Conservation (phyloP, 1,140 invertebrate species). For the Coenobita brevimanus region DNA sequence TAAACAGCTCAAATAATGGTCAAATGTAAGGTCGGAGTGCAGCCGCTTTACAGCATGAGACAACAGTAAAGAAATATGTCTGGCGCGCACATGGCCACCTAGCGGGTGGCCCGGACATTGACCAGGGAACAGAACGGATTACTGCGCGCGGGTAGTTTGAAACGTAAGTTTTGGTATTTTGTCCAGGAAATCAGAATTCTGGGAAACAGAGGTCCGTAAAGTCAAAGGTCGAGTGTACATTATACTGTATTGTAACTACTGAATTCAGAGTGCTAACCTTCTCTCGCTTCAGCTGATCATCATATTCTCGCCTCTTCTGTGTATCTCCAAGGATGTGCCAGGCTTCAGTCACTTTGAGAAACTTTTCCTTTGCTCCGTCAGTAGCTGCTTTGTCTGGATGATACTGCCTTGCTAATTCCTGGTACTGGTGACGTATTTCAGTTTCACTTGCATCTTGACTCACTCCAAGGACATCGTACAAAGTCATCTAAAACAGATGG, state of each 20-base stretch:
- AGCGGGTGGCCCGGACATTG: too few species aligned
- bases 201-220: too few species aligned
- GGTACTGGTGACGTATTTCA: constrained; percentile 67
- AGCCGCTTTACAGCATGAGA: too few species aligned
- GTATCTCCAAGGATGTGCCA: constrained; percentile 64
- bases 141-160: too few species aligned
- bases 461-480: constrained; percentile 68
- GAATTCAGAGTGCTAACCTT: constrained; percentile 46
- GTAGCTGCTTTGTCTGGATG: constrained; percentile 65
- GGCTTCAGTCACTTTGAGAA: constrained; percentile 63
- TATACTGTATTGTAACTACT: too few species aligned
- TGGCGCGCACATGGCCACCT: too few species aligned
- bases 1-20: too few species aligned
- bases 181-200: background rate
- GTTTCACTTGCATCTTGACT: constrained; percentile 65
- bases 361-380: constrained; percentile 63
- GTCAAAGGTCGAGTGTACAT: too few species aligned
- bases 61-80: too few species aligned
- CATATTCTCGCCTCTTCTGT: constrained; percentile 65
- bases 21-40: too few species aligned
- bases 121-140: too few species aligned
- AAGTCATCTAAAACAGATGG: constrained; percentile 62
- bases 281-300: constrained; percentile 67
- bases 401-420: constrained; percentile 63
- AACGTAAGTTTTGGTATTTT: too few species aligned